These are phyloP conservation scores for Salminus brasiliensis DNA, from an alignment of 2,113 vertebrate genomes.

Conservation along the genomic window DNA sequence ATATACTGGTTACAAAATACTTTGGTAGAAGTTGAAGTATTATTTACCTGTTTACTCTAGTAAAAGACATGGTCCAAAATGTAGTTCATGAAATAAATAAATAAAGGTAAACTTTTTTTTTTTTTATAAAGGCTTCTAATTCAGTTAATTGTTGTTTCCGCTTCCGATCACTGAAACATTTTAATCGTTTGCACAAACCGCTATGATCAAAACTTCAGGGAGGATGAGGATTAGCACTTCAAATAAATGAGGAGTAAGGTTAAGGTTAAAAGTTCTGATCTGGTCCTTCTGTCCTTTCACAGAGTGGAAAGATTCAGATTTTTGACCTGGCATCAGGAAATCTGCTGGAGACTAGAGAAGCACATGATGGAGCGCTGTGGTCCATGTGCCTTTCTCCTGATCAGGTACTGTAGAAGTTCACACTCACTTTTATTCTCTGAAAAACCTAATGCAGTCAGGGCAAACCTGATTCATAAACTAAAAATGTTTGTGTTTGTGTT, in stretches of 20 bases:
- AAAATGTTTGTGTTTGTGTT: constrained; percentile 14
- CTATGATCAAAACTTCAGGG: too few relatives aligned
- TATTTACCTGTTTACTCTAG: too few relatives aligned
- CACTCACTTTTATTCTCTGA: neutral
- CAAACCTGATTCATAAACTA: too few relatives aligned
- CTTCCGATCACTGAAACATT: too few relatives aligned
- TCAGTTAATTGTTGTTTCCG: too few relatives aligned
- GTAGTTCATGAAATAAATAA: too few relatives aligned
- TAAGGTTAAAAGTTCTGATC: neutral
- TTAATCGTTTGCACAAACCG: too few relatives aligned
- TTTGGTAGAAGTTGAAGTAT: too few relatives aligned
- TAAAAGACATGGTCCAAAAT: too few relatives aligned
- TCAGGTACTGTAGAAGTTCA: constrained; percentile 79
- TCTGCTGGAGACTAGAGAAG: constrained; percentile 82
- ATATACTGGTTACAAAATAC: too few relatives aligned
- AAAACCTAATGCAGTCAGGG: neutral
- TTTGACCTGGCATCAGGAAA: constrained; percentile 91
- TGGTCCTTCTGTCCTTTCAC: constrained; percentile 15
- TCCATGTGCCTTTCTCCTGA: constrained; percentile 90
- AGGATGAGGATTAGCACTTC: neutral
- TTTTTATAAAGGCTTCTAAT: too few relatives aligned
- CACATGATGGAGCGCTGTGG: constrained; percentile 88
- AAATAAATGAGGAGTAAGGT: neutral
- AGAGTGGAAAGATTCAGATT: constrained; percentile 93
- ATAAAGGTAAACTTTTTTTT: too few relatives aligned